A percentile compares a stretch with the other conserved stretches of the same genome.
phyloP scores from a whole-genome alignment of 2,797 vertebrate genomes.

The Melanotaenia boesemani region DNA sequence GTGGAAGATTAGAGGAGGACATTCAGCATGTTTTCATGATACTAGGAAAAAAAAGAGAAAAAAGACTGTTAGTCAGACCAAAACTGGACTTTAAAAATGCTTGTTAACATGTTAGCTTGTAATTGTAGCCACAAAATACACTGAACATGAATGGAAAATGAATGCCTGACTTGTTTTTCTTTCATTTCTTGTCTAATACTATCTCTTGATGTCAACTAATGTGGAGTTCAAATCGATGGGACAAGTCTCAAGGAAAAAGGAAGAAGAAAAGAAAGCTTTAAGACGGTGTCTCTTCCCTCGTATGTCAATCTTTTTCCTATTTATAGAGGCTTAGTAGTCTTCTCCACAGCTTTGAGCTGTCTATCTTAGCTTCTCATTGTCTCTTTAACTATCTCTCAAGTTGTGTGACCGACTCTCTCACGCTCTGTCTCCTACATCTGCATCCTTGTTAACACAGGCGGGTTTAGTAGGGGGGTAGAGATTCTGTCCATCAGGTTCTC shows the following conservation, averaged over 20 bases:
- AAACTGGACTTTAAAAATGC: too few species aligned
- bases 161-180: neutral
- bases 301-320: conserved; percentile 42
- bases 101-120: too few species aligned
- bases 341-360: conserved; percentile 30
- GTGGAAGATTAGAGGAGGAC: neutral
- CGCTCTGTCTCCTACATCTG: conserved; percentile 51
- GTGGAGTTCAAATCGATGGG: conserved; percentile 4
- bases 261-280: conserved; percentile 5
- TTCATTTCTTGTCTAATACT: conserved; percentile 14
- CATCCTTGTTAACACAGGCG: conserved; percentile 68
- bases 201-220: conserved; percentile 5
- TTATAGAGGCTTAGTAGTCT: conserved; percentile 46
- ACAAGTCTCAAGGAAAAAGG: neutral
- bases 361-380: conserved; percentile 40
- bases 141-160: neutral
- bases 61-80: too few species aligned
- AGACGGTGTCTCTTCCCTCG: conserved; percentile 26
- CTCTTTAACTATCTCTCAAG: conserved; percentile 52
- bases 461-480: conserved; percentile 58
- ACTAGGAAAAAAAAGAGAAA: too few species aligned
- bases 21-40: neutral
- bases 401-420: conserved; percentile 48
- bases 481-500: conserved; percentile 61
- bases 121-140: neutral